phyloP scores from a whole-genome alignment of 2,113 vertebrate genomes.

The Anolis carolinensis region DNA sequence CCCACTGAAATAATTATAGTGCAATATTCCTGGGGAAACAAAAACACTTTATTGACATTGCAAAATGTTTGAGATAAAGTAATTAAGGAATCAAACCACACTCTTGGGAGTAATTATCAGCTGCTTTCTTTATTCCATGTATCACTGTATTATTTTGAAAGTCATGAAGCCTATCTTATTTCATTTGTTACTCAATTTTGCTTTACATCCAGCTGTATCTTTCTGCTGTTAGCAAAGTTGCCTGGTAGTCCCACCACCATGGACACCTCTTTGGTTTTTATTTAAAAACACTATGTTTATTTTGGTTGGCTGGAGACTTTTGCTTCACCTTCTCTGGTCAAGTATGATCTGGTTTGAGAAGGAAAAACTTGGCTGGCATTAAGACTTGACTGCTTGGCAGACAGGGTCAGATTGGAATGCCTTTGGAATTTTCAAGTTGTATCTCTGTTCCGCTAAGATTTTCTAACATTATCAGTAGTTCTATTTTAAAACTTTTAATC shows the following conservation, averaged over 20 bases:
- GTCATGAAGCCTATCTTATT: background rate
- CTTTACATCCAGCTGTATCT: background rate
- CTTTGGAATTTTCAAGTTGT: background rate
- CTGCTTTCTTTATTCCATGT: background rate
- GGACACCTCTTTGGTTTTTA: too few relatives aligned
- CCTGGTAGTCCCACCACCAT: background rate
- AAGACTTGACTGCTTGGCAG: background rate
- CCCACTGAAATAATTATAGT: background rate
- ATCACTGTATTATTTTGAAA: background rate
- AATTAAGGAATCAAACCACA: background rate
- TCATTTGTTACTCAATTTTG: slow-evolving; percentile 19
- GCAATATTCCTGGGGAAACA: background rate
- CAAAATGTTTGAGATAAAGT: background rate
- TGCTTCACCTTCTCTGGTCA: background rate
- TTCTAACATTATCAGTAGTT: background rate
- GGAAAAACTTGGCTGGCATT: background rate
- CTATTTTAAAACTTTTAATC: background rate
- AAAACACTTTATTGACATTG: background rate
- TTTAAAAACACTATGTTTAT: background rate
- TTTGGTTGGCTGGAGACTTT: background rate
- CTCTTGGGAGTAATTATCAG: background rate
- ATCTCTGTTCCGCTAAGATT: background rate
- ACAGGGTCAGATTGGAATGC: background rate
- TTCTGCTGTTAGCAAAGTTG: background rate
- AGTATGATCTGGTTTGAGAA: background rate